Conservation (phyloP, 2,888 invertebrate genomes). For the Thalpophila matura region DNA sequence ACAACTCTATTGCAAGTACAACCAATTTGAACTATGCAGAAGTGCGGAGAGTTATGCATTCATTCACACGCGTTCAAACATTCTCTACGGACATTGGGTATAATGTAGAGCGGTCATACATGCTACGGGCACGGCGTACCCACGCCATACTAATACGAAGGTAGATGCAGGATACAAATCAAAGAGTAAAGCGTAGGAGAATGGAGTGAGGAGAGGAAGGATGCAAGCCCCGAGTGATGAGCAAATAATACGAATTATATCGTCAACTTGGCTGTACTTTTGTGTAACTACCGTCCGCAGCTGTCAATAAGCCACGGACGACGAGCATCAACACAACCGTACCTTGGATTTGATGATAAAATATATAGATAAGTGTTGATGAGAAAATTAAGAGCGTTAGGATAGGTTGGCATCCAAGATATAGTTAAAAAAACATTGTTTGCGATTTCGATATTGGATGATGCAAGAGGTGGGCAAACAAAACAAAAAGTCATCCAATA, state of each 20-base stretch:
- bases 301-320: slow-evolving; percentile 44
- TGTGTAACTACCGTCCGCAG: slow-evolving; percentile 54
- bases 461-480: slow-evolving; percentile 53
- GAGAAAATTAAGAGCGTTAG: slow-evolving; percentile 20
- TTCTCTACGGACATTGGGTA: slow-evolving; percentile 20
- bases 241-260: slow-evolving; percentile 74
- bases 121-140: slow-evolving; percentile 60
- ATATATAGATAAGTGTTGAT: slow-evolving; percentile 10
- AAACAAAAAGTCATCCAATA: slow-evolving; percentile 64
- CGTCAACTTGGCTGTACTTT: slow-evolving; percentile 88
- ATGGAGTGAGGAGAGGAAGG: slow-evolving; percentile 68
- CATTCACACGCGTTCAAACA: slow-evolving; percentile 44
- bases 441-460: slow-evolving; percentile 72
- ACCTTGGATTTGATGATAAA: slow-evolving; percentile 59
- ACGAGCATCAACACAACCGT: slow-evolving; percentile 52
- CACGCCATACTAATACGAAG: slow-evolving; percentile 72
- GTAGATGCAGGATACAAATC: slow-evolving; percentile 79
- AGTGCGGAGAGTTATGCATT: slow-evolving; percentile 57
- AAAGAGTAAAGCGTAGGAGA: slow-evolving; percentile 70
- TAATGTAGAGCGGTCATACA: slow-evolving; percentile 43
- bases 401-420: slow-evolving; percentile 62
- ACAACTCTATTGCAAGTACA: slow-evolving; percentile 83
- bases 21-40: slow-evolving; percentile 82
- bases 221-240: slow-evolving; percentile 83
- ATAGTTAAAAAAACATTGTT: slow-evolving; percentile 66